Evolutionary conservation across 2,888 invertebrate species (phyloP), one percentile per base, ranked within the genome.

Genomic region (Charanyca ferruginea): DNA sequence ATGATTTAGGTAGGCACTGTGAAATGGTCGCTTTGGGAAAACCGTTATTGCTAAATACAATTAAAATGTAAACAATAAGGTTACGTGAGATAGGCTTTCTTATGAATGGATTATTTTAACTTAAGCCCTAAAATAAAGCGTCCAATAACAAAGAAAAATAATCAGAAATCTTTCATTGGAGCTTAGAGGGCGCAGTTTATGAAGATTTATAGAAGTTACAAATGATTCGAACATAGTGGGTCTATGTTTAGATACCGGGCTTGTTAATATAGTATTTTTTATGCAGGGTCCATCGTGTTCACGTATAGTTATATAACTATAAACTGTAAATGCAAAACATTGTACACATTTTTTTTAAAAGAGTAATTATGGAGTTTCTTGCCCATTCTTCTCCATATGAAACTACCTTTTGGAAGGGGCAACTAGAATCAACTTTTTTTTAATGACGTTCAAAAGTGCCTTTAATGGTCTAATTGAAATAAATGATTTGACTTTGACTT

Each of bases 131-230:
- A 32, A 49, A 35, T 3, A 59, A 49, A 57, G 23, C n/a, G 16
- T 35, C 6, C 0, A n/a, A 66, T 11, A 47, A 16, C 38, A 38
- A 32, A 35, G 11, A 18, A 28, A 45, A 41, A 22, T 16, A 7
- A 28, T 16, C 22, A 8, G n/a, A 52, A 72, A 47, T 13, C 25
- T 42, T 64, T 47, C 4, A 22, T 41, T 42, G 9, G 5, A 68
- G 73, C 73, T 68, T 52, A 64, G 16, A 23, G 18, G 25, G 16
- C 25, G 4, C 35, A 45, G 22, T 42, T 42, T 49, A 49, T 22
- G 42, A 64, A 73, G 65, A 73, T 53, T 73, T 53, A 68, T 68
- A 38, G n/a, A n/a, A n/a, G 73, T 73, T 47, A 48, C 18, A 53
- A 72, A 68, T 52, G n/a, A 72, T 64, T 73, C 42, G 25, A 41